A percentile compares a stretch with the other conserved stretches of the same genome.
phyloP scores from a whole-genome alignment of 2,113 vertebrate species.

The Coturnix japonica region DNA sequence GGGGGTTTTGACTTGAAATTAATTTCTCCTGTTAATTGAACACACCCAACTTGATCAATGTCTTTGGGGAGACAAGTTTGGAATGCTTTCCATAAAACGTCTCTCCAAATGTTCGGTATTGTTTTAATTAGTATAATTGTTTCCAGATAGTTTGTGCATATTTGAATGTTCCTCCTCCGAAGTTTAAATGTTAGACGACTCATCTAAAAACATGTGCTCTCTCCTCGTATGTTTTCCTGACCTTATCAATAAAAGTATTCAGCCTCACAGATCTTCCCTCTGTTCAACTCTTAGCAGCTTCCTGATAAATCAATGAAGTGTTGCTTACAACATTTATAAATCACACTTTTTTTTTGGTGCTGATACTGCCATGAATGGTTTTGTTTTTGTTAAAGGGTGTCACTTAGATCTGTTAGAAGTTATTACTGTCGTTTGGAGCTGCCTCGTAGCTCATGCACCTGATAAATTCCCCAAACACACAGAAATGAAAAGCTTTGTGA shows the following conservation, averaged over 20 bases:
- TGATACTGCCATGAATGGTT: background rate
- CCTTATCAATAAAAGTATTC: background rate
- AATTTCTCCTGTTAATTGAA: constrained; percentile 34
- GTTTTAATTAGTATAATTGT: constrained; percentile 54
- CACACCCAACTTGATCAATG: constrained; percentile 27
- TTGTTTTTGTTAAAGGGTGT: background rate
- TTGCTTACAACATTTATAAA: background rate
- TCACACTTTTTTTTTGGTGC: background rate
- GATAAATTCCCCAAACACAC: background rate
- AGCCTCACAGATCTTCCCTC: background rate
- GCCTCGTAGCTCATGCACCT: background rate
- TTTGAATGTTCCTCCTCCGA: background rate
- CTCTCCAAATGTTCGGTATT: background rate
- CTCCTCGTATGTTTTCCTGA: background rate
- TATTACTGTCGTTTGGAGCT: background rate
- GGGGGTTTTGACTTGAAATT: constrained; percentile 44
- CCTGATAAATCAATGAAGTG: background rate
- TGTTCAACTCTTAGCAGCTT: background rate
- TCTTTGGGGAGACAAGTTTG: constrained; percentile 5
- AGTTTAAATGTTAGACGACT: background rate
- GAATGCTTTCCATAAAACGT: background rate
- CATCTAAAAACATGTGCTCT: background rate
- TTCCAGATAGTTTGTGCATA: constrained; percentile 24
- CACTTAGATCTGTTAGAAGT: background rate
- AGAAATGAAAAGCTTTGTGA: background rate